These are phyloP conservation scores for Ctenodactylus gundi DNA, from an alignment of 2,113 vertebrate species.

Conservation along the genomic window DNA sequence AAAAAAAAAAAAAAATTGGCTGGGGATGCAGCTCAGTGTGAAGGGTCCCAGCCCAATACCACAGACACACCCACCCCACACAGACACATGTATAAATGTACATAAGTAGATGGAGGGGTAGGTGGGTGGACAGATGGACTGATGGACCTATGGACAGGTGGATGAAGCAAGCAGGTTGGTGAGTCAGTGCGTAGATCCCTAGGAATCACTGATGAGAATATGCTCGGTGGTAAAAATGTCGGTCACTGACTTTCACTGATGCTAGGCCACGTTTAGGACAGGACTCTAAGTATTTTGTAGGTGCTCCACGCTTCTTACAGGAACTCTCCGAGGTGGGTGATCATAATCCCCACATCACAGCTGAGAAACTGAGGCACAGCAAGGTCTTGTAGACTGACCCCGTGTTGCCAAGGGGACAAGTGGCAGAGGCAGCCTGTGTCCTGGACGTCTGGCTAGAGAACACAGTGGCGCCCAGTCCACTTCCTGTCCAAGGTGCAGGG, in stretches of 20 bases:
- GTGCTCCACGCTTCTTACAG: background rate
- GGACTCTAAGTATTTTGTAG: background rate
- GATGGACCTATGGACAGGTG: background rate
- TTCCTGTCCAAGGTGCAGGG: background rate
- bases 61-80: no score
- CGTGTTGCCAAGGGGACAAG: background rate
- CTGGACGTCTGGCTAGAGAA: background rate
- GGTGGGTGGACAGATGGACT: background rate
- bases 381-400: background rate
- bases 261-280: fast-evolving
- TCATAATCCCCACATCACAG: background rate
- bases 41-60: no score
- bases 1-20: no score
- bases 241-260: background rate
- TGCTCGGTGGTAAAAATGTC: background rate
- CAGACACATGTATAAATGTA: no score
- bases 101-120: background rate
- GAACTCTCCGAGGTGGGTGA: background rate
- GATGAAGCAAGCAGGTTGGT: no score
- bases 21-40: no score
- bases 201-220: background rate
- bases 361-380: background rate
- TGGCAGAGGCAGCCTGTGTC: background rate
- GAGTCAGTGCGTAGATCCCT: background rate
- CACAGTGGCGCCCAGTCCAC: fast-evolving